Evolutionary conservation across 2,888 invertebrate species (phyloP), one percentile per base, ranked within the genome.

Genomic region (Imbricaverruca yamaguchii): DNA sequence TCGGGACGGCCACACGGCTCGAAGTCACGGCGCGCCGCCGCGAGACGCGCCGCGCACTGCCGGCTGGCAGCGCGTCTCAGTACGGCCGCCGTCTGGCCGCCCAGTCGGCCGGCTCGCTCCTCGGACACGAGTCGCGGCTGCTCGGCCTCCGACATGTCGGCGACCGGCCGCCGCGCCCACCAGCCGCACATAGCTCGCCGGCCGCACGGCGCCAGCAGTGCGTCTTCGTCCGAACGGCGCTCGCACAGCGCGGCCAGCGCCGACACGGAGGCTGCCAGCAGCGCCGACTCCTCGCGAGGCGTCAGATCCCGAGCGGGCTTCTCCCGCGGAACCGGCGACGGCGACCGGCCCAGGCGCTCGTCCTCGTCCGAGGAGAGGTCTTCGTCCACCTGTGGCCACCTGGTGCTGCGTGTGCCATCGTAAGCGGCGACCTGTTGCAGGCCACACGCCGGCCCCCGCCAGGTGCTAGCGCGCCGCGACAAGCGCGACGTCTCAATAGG

Each of bases 301-400:
- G 39, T 39, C 39, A 1, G 2, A 39, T 4, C 39, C 39, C 4
- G 39, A n/a, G 25, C 67, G 13, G 13, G 10, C 25, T 67, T 25
- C 67, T 67, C 67, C 12, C 9, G 25, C 13, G 67, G 67, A 10
- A 13, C 2, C 67, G 12, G 25, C 25, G 8, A 65, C 80, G 7
- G 18, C 80, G 21, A 25, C 80, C 0, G 77, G 82, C 23, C 39
- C 2, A 1, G 39, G 39, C 39, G 39, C 39, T 80, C 81, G 69
- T 80, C 82, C 3, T 63, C 77, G 55, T 77, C 80, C 9, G 53
- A 74, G 74, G 53, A 74, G 13, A 74, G 39, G 53, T 74, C 74
- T 53, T 53, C 53, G 74, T 74, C 74, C 23, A 74, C 74, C 15
- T 11, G 13, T 7, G 53, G 39, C 74, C 74, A 74, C 23, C 74